phyloP scores from a whole-genome alignment of 1,140 invertebrate species.

The Lamellibrachia luymesi region DNA sequence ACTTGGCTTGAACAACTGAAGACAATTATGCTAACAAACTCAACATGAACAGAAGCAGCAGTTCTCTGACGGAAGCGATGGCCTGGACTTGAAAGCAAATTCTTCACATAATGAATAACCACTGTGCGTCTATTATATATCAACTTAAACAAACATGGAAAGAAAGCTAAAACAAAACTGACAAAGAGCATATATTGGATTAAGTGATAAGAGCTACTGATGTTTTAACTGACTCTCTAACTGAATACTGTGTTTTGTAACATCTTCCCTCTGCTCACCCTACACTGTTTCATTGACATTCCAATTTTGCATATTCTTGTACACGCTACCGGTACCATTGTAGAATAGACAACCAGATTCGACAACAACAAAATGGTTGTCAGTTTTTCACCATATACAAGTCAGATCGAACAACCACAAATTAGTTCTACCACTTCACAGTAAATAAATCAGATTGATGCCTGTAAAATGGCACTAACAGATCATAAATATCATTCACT shows the following conservation, averaged over 20 bases:
- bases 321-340: neutral
- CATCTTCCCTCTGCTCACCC: neutral
- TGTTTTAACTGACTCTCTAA: neutral
- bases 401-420: neutral
- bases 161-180: neutral
- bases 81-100: neutral
- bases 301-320: conserved; percentile 5
- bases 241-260: neutral
- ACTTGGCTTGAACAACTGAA: neutral
- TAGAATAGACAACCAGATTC: neutral
- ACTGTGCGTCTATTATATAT: neutral
- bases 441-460: neutral
- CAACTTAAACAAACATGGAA: conserved; percentile 1
- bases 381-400: neutral
- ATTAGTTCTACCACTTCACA: neutral
- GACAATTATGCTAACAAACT: neutral
- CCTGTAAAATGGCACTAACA: neutral
- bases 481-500: neutral
- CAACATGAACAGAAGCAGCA: neutral
- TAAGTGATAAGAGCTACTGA: neutral
- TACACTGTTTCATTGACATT: neutral
- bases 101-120: neutral
- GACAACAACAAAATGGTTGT: neutral
- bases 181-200: neutral
- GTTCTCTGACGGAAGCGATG: neutral